Conservation (phyloP, 1,140 invertebrate species). For the Diuraphis noxia region DNA sequence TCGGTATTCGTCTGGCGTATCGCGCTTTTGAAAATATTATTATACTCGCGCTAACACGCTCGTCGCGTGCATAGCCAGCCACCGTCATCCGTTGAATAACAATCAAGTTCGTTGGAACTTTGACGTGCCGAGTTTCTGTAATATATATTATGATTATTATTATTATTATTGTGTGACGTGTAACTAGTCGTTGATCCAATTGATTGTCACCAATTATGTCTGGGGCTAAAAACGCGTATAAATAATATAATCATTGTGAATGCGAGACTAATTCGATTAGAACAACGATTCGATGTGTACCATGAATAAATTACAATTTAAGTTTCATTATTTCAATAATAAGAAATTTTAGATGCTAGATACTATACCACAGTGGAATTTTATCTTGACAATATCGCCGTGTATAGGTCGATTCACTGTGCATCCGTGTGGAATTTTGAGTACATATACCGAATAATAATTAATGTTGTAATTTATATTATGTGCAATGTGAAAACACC, state of each 20-base stretch:
- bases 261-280: not conserved
- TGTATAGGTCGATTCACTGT: not conserved
- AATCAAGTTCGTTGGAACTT: not conserved
- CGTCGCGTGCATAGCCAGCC: not conserved
- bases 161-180: not conserved
- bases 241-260: not conserved
- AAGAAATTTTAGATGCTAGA: not conserved
- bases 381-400: not conserved
- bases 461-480: not conserved
- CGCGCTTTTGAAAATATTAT: not conserved
- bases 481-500: not conserved
- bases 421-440: not conserved
- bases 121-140: not conserved
- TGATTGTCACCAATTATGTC: not conserved
- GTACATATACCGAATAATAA: not conserved
- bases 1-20: slow-evolving; percentile 6
- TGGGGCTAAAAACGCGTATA: not conserved
- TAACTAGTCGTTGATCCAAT: not conserved
- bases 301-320: not conserved
- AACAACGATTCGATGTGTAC: not conserved
- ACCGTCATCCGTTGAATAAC: not conserved
- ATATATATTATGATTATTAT: not conserved
- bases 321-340: not conserved
- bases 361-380: not conserved
- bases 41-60: not conserved